Evolutionary conservation across 1,140 invertebrate genomes (phyloP), one percentile per base, ranked within the genome.

Genomic region (Centruroides sculpturatus): DNA sequence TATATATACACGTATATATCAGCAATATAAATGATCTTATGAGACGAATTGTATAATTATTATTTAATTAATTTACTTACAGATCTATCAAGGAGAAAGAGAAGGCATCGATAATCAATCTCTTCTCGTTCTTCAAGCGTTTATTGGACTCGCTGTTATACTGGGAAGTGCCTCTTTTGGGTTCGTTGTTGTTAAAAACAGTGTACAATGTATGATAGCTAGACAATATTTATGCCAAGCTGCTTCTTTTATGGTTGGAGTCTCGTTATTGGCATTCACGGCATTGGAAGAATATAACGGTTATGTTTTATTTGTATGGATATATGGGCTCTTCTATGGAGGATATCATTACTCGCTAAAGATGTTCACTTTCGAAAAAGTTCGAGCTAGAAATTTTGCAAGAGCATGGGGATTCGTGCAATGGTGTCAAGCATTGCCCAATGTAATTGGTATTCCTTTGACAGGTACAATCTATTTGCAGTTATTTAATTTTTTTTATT

Each of bases 331-430:
- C 47, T 74, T 74, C 59, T 72, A 72, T 64, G 76, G 77, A 8
- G 84, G 80, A 35, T 79, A 79, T 60, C 74, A 83, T 52, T 89
- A 92, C 72, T 86, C 87, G n/a, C 78, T 92, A 51, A 92, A 92
- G 73, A 89, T 92, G 82, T 81, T 89, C 69, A 85, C 87, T 3
- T 82, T 90, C 73, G 89, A 92, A 71, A 81, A 89, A 65, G 81
- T 92, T 7, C 79, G 86, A 66, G 83, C 86, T 9, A 81, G 86
- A 70, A 85, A 92, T 67, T 92, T 92, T 72, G 88, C 89, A 34
- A 83, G 87, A 76, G 86, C 89, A 47, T 93, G 89, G 89, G 85
- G 87, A 60, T 89, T 89, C 69, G 83, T 92, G 13, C 85, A 88
- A 73, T 87, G 86, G 61, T 85, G 86, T 35, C 85, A 91, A 76